phyloP scores from a whole-genome alignment of 1,140 invertebrate genomes.

The Zaprionus lachaisei region DNA sequence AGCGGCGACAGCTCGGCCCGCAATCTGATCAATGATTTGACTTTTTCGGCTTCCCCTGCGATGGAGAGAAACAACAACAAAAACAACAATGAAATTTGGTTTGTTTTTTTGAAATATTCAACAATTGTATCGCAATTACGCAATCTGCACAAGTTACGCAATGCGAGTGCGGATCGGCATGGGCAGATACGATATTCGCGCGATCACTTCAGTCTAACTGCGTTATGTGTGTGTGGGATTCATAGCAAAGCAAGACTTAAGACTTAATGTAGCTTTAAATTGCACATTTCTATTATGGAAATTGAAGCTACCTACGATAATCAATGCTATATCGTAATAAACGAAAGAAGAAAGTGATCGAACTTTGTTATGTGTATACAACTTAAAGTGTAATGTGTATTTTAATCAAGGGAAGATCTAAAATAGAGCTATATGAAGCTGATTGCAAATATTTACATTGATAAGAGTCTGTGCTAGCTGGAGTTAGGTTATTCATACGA shows the following conservation, averaged over 20 bases:
- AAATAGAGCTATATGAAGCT: too few relatives aligned
- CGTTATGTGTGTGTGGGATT: not conserved
- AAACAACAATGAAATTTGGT: slow-evolving; percentile 32
- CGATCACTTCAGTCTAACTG: not conserved
- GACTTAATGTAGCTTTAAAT: not conserved
- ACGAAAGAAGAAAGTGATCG: not conserved
- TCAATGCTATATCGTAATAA: not conserved
- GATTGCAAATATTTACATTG: too few relatives aligned
- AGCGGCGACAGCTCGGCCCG: slow-evolving; percentile 83
- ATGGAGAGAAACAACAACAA: slow-evolving; percentile 38
- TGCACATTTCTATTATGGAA: not conserved
- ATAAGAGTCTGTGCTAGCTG: too few relatives aligned
- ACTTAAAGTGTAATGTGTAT: too few relatives aligned
- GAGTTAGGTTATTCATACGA: not conserved
- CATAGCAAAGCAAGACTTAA: not conserved
- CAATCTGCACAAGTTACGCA: slow-evolving; percentile 15
- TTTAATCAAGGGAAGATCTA: too few relatives aligned
- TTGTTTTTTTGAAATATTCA: slow-evolving; percentile 18
- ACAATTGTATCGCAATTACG: slow-evolving; percentile 46
- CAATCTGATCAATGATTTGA: slow-evolving; percentile 84
- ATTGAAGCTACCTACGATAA: not conserved
- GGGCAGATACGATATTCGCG: not conserved
- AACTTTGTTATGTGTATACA: not conserved
- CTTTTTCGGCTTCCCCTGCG: slow-evolving; percentile 84
- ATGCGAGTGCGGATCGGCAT: not conserved